phyloP scores from a whole-genome alignment of 2,797 vertebrate species.

The Microcaecilia unicolor region DNA sequence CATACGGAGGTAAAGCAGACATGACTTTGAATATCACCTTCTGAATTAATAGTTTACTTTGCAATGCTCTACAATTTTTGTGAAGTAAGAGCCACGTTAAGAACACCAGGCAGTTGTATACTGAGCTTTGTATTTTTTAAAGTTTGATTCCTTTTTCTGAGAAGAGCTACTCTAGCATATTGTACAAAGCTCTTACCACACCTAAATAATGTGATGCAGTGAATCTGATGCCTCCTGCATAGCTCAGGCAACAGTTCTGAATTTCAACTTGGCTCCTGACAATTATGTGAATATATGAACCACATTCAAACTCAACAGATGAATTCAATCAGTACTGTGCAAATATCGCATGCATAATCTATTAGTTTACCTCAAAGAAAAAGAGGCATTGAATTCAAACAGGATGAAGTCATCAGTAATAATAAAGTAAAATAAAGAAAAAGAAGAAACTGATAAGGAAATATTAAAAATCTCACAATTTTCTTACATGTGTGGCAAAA shows the following conservation, averaged over 20 bases:
- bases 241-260: slow-evolving; percentile 41
- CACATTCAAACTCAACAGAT: slow-evolving; percentile 55
- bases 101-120: slow-evolving; percentile 16
- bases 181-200: slow-evolving; percentile 1
- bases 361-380: slow-evolving; percentile 67
- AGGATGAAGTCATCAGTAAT: slow-evolving; percentile 68
- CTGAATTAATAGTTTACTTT: too few species aligned
- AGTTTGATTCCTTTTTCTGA: background rate
- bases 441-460: slow-evolving; percentile 48
- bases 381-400: slow-evolving; percentile 58
- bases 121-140: slow-evolving; percentile 13
- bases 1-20: too few species aligned
- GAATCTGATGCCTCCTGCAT: slow-evolving; percentile 23
- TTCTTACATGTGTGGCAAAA: slow-evolving; percentile 41
- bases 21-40: too few species aligned
- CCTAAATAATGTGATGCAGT: slow-evolving; percentile 25
- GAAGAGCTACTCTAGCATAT: too few species aligned
- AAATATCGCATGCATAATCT: slow-evolving; percentile 72
- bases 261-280: slow-evolving; percentile 52
- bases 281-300: slow-evolving; percentile 51
- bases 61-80: too few species aligned
- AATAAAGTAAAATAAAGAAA: too few species aligned
- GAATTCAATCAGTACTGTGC: slow-evolving; percentile 62
- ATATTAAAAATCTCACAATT: slow-evolving; percentile 49
- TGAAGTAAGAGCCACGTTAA: background rate